Conservation (phyloP, 2,888 invertebrate genomes). For the Caenorhabditis macrosperma region DNA sequence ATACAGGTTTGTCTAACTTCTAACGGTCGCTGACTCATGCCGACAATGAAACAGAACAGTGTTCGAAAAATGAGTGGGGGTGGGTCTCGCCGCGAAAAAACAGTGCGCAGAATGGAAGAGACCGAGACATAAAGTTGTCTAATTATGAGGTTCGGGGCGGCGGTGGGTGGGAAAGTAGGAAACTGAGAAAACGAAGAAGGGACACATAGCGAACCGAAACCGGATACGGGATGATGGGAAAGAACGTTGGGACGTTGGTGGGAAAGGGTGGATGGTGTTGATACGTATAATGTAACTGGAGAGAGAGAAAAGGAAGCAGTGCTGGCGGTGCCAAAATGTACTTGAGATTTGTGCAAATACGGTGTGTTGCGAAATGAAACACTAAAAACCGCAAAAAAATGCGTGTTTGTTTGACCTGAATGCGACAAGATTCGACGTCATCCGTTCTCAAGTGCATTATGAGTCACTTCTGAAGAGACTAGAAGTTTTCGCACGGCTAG, state of each 20-base stretch:
- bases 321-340: too few species aligned
- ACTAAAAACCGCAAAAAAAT: background rate
- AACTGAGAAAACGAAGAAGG: background rate
- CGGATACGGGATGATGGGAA: background rate
- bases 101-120: background rate
- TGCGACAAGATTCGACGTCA: background rate
- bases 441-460: too few species aligned
- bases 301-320: too few species aligned
- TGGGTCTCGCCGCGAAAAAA: conserved; percentile 2
- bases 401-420: background rate
- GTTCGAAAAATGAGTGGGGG: background rate
- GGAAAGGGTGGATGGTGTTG: too few species aligned
- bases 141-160: conserved; percentile 16
- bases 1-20: background rate
- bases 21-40: background rate
- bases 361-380: background rate
- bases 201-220: background rate
- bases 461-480: too few species aligned
- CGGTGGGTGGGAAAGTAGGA: background rate
- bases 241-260: background rate
- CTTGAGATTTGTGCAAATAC: background rate
- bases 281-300: too few species aligned
- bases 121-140: conserved; percentile 9
- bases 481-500: too few species aligned
- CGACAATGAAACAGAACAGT: background rate